phyloP scores from a whole-genome alignment of 2,888 invertebrate species.

The Odontomyia ornata region DNA sequence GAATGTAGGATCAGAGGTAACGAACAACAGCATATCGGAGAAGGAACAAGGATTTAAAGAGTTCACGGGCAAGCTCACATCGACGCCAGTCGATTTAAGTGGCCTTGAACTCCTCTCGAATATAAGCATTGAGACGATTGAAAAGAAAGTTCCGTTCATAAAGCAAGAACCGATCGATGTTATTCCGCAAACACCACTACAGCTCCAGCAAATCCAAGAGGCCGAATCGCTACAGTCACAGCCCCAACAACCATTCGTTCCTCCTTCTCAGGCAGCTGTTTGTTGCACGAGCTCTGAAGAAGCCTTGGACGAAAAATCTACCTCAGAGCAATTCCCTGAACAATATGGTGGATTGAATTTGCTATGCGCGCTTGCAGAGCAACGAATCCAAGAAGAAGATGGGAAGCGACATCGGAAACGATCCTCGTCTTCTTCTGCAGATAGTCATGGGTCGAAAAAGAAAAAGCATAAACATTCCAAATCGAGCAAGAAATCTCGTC shows the following conservation, averaged over 20 bases:
- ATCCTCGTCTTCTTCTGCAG: constrained; percentile 58
- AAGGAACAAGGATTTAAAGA: constrained; percentile 48
- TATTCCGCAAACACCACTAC: not conserved
- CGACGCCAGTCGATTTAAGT: constrained; percentile 73
- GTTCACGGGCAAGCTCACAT: constrained; percentile 54
- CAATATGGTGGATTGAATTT: constrained; percentile 75
- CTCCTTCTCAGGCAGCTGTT: constrained; percentile 47
- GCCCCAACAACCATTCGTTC: constrained; percentile 39
- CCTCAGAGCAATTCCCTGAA: constrained; percentile 53
- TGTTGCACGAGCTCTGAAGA: constrained; percentile 53
- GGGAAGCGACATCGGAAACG: constrained; percentile 54
- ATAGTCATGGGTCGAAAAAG: constrained; percentile 55
- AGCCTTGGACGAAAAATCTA: constrained; percentile 40
- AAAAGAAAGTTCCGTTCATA: constrained; percentile 57
- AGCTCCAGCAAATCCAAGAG: constrained; percentile 30
- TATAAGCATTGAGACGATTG: constrained; percentile 80
- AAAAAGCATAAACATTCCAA: constrained; percentile 66
- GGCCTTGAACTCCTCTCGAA: constrained; percentile 85
- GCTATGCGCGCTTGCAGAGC: constrained; percentile 85
- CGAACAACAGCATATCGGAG: constrained; percentile 51
- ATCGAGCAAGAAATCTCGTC: constrained; percentile 61
- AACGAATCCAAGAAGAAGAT: constrained; percentile 81
- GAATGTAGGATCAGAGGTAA: not conserved
- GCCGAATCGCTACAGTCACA: constrained; percentile 47
- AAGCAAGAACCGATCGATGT: constrained; percentile 56